Evolutionary conservation across 2,797 vertebrate species (phyloP).

Genomic region (Urocyon cinereoargenteus): DNA sequence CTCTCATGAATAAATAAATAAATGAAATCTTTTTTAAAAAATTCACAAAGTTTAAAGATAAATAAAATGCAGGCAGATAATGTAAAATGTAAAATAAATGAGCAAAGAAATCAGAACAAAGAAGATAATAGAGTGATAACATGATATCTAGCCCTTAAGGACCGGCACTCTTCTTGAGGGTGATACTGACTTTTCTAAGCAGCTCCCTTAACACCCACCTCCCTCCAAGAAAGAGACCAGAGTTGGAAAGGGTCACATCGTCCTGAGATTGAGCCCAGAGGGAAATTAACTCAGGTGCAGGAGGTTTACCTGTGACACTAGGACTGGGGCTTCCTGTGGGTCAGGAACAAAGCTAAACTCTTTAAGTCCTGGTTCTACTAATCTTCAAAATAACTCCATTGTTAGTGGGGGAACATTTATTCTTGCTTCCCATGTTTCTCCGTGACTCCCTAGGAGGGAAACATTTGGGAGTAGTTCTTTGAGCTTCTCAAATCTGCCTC

Average conservation of each 20-base stretch:
- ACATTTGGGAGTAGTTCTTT: neutral
- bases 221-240: neutral
- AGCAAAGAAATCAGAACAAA: slow-evolving; percentile 14
- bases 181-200: neutral
- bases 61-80: slow-evolving; percentile 6
- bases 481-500: neutral
- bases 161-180: neutral
- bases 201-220: neutral
- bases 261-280: neutral
- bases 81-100: slow-evolving; percentile 8
- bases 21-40: neutral
- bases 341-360: neutral
- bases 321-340: neutral
- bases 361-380: neutral
- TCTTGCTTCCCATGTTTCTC: neutral
- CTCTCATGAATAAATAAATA: too few relatives aligned
- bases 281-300: neutral
- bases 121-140: neutral
- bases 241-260: neutral
- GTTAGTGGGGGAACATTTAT: neutral
- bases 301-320: neutral
- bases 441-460: neutral
- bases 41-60: slow-evolving; percentile 23
- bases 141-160: neutral
- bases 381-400: neutral